Evolutionary conservation across 2,797 vertebrate species (phyloP).

Genomic region (Megaceryle alcyon): DNA sequence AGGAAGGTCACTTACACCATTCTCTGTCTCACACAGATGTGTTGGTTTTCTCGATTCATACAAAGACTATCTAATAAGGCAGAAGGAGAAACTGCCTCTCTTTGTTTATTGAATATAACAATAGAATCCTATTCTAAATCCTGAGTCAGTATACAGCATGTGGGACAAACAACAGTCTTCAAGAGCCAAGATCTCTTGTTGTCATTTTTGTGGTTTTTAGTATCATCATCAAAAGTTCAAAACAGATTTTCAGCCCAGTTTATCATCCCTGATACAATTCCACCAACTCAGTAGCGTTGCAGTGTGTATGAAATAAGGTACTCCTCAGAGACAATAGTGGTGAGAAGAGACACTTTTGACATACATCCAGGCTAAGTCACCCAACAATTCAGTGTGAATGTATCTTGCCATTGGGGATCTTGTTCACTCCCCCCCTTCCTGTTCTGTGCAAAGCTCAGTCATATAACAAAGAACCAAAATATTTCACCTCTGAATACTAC

Average conservation of each 20-base stretch:
- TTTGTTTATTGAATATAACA: slow-evolving; percentile 41
- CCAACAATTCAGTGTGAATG: neutral
- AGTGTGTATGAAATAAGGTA: neutral
- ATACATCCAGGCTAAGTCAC: neutral
- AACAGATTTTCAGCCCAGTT: neutral
- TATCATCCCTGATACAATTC: neutral
- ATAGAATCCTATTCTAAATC: neutral
- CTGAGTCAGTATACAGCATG: neutral
- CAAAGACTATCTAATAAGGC: neutral
- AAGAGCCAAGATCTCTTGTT: neutral
- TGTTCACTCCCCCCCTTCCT: neutral
- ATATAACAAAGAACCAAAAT: neutral
- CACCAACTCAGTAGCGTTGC: neutral
- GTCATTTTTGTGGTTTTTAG: neutral
- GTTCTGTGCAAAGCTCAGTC: neutral
- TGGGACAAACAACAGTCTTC: neutral
- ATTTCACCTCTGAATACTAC: neutral
- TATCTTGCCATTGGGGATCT: neutral
- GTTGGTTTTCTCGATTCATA: neutral
- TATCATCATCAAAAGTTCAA: neutral
- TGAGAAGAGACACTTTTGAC: neutral
- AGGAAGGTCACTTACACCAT: rapidly evolving
- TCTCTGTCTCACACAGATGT: neutral
- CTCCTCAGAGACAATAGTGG: neutral
- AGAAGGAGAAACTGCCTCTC: slow-evolving; percentile 10